Base-by-base conservation (phyloP, 2,797 vertebrate species). In the Myoxocephalus aenaeus region DNA sequence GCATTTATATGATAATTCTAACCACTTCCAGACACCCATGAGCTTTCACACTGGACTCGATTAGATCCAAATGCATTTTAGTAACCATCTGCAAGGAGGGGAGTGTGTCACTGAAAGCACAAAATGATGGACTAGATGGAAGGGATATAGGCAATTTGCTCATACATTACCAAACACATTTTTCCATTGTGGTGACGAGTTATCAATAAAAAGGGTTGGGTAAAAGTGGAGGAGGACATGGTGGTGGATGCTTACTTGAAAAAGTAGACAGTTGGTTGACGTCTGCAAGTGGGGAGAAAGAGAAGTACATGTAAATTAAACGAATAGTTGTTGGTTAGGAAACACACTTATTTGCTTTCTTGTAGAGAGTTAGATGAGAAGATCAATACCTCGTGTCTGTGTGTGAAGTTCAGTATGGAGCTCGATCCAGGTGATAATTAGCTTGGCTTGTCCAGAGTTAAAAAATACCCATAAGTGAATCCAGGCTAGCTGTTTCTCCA, bases 1-100 rank as follows among this genome's bases (percentile, higher is more conserved):
- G 90, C 88, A 92, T 94, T 92, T 92, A 91, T 92, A 92, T 92
- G 91, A 92, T 93, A 87, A 92, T 93, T 89, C 89, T 84, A 83
- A 88, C 84, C 90, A 92, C 88, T 90, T 90, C 75, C 85, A 90
- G 84, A 90, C 84, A 89, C 86, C 89, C 85, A 73, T 82, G 87
- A 87, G 89, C 79, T 86, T 88, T 88, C 80, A 85, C 79, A 85
- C 89, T 82, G 88, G 83, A 92, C 88, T 90, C 77, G 71, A 93
- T 92, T 86, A 87, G 78, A 89, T 85, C 88, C 85, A 86, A 93
- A 92, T 91, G 89, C 87, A 85, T 92, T 92, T 90, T 73, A 82
- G 87, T 85, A 83, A 87, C 88, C 80, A 90, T 89, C 85, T 88
- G 87, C 83, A 83, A 84, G 73, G 59, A 82, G 46, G 61, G 62